Base-by-base conservation (phyloP, 2,888 invertebrate genomes). In the Eristalis intricaria region DNA sequence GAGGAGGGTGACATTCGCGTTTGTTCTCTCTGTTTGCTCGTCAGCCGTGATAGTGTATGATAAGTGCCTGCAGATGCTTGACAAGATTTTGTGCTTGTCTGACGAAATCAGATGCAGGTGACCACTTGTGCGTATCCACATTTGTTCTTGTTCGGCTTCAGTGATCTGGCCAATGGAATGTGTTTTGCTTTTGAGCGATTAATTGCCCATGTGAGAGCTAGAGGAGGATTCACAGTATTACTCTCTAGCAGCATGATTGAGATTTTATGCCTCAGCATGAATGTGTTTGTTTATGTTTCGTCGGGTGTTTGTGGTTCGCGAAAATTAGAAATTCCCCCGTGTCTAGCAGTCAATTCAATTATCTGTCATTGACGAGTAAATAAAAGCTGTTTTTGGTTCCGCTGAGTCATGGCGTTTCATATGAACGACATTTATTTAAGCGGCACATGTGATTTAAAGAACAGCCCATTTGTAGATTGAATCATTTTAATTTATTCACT, bases 81-180 rank as follows among this genome's bases (percentile, higher is more conserved):
- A n/a, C 35, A 43, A 35, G 79, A 66, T 75, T 61, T 69, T 66
- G 23, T 29, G 50, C 19, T 13, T 35, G 19, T 10, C 15, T 32
- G 66, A 56, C 61, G 50, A 80, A 64, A 68, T 38, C 66, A n/a
- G 22, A n/a, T 56, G 40, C n/a, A 71, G 71, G 43, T 81, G 76
- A 77, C 63, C 84, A 81, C 60, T 85, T 81, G 71, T 85, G 81
- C 84, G 84, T 81, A 38, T 76, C 84, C 66, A 50, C n/a, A 43
- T 69, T 43, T 66, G 76, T 65, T 75, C 26, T 81, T 76, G 84
- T 80, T 84, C 75, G 38, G 61, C 75, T 22, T 70, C 66, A 58
- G 66, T 80, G 65, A 65, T 23, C 71, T 68, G 19, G 2, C 22
- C 22, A 38, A 29, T 26, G 32, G 35, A 43, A 43, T 58, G 56